These are phyloP conservation scores for Nothobranchius furzeri DNA, from an alignment of 2,113 vertebrate genomes.

Conservation along the genomic window DNA sequence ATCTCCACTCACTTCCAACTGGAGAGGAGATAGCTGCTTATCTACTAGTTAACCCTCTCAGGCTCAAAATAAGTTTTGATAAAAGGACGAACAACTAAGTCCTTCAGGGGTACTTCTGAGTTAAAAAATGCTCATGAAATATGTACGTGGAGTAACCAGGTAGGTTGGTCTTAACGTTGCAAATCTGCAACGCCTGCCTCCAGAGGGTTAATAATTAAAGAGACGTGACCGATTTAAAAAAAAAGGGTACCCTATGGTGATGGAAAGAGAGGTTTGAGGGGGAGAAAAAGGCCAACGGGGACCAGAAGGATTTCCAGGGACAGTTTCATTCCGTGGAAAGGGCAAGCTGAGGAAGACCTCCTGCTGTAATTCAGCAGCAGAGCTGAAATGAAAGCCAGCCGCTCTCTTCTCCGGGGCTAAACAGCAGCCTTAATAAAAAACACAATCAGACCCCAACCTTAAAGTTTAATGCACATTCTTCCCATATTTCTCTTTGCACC, in stretches of 20 bases:
- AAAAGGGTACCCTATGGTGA: conserved; percentile 57
- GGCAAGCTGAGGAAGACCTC: conserved; percentile 77
- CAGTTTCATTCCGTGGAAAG: conserved; percentile 78
- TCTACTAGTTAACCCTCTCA: conserved; percentile 38
- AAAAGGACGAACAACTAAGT: no score
- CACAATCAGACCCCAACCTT: conserved; percentile 79
- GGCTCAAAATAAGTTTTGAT: no score
- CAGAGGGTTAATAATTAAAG: conserved; percentile 70
- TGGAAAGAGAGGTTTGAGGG: conserved; percentile 44
- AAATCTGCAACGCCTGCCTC: no score
- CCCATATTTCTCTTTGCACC: conserved; percentile 72
- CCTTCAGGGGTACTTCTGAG: no score
- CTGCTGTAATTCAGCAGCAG: conserved; percentile 67
- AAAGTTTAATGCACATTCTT: conserved; percentile 82
- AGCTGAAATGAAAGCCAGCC: conserved; percentile 79
- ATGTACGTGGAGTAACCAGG: no score
- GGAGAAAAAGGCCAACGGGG: conserved; percentile 38
- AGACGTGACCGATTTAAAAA: conserved; percentile 66
- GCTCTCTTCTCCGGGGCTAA: conserved; percentile 79
- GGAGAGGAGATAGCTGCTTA: conserved; percentile 73
- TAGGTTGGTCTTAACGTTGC: no score
- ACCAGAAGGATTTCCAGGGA: conserved; percentile 70
- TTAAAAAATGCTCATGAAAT: no score
- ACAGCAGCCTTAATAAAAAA: conserved; percentile 80
- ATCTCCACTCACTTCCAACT: conserved; percentile 73